A percentile compares a stretch with the other conserved stretches of the same genome.
Evolutionary conservation across 2,797 vertebrate genomes (phyloP).

Genomic region (Myotis vivesi): DNA sequence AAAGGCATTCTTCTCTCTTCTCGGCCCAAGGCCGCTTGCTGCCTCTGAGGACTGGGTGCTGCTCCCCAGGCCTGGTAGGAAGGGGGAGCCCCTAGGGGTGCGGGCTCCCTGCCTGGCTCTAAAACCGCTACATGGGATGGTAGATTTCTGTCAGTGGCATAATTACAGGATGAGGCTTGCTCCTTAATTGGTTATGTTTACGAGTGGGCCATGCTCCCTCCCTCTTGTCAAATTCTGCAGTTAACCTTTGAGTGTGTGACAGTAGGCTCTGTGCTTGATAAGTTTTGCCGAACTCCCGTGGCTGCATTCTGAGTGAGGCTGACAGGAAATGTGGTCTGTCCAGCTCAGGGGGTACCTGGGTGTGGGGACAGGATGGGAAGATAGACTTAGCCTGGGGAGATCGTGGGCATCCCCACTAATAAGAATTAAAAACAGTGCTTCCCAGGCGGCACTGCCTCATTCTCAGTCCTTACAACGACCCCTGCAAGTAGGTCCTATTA

Average conservation of each 20-base stretch:
- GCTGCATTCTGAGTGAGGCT: neutral
- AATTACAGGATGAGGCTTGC: constrained; percentile 69
- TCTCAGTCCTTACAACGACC: neutral
- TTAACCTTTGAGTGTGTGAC: constrained; percentile 73
- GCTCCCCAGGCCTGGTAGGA: neutral
- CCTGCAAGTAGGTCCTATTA: neutral
- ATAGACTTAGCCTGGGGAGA: neutral
- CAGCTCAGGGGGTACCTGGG: neutral
- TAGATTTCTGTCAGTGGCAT: constrained; percentile 67
- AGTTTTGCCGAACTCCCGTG: neutral
- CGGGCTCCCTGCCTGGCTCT: neutral
- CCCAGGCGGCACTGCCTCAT: neutral
- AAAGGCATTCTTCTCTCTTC: neutral
- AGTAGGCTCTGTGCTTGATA: constrained; percentile 55
- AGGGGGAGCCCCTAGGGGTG: neutral
- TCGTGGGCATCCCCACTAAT: neutral
- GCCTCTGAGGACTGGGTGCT: neutral
- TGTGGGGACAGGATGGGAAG: neutral
- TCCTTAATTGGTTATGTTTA: constrained; percentile 74
- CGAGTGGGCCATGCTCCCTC: constrained; percentile 50
- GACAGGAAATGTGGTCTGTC: neutral
- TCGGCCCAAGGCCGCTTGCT: neutral
- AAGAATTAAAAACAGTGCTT: neutral
- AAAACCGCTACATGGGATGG: constrained; percentile 28
- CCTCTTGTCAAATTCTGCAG: constrained; percentile 53